Conservation (phyloP, 2,888 invertebrate genomes). For the Hedychridium roseum region DNA sequence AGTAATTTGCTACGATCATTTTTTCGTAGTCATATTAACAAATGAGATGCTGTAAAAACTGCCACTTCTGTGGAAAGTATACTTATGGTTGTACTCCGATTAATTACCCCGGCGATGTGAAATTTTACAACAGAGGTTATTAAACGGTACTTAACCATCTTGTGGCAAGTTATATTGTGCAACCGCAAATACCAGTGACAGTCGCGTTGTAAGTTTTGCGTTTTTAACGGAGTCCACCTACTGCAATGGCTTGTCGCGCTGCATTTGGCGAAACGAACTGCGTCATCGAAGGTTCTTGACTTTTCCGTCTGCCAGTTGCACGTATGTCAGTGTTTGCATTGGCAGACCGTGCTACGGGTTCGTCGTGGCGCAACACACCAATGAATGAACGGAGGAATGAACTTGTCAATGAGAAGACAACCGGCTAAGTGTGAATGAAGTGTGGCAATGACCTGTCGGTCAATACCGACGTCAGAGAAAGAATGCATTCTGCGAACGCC, state of each 20-base stretch:
- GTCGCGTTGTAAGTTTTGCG: constrained; percentile 17
- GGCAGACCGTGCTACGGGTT: constrained; percentile 19
- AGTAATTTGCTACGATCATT: no score
- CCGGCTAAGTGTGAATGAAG: constrained; percentile 33
- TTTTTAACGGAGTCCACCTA: no score
- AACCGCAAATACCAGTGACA: constrained; percentile 20
- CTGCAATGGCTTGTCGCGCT: constrained; percentile 4
- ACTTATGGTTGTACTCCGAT: no score
- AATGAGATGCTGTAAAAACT: no score
- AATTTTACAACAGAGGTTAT: no score
- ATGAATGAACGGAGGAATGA: constrained; percentile 31
- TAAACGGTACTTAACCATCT: no score
- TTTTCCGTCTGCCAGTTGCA: constrained; percentile 12
- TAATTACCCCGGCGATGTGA: no score
- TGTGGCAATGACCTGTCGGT: constrained; percentile 20
- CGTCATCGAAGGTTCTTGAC: constrained; percentile 19
- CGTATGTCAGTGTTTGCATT: constrained; percentile 16
- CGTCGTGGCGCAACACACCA: constrained; percentile 11
- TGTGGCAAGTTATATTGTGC: no score
- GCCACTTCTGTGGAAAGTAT: no score
- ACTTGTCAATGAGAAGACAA: constrained; percentile 29
- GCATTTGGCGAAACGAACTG: constrained; percentile 9
- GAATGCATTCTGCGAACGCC: no score
- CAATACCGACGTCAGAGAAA: no score
- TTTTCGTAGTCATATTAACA: no score